Evolutionary conservation across 2,888 invertebrate species (phyloP), one percentile per base, ranked within the genome.

Genomic region (Drosophila yooni): DNA sequence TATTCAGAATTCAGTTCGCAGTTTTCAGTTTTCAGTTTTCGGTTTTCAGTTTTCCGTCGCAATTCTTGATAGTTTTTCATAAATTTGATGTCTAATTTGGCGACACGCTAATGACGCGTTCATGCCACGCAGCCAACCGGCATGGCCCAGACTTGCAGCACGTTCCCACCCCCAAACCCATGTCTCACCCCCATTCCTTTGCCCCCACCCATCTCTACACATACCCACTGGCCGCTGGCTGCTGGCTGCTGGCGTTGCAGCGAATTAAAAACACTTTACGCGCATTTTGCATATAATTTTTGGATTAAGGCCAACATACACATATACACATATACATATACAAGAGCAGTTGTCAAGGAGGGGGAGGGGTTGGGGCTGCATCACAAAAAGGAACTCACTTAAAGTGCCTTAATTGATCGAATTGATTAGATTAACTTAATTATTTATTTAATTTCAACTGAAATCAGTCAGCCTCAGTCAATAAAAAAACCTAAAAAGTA

Each of bases 251-350:
- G 18, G 58, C n/a, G 59, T 38, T 80, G 82, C 77, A 63, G 75
- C 87, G 80, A 83, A 83, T 83, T 82, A 83, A 87, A 83, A 84
- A 79, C 83, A 87, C 88, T 87, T 87, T 79, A 79, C 72, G 69
- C 76, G 73, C 79, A 79, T 75, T 79, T 86, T 78, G 80, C 84
- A 84, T 83, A 83, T 81, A 86, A 43, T 83, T 83, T 73, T 83
- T 83, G 87, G 83, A 87, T 57, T 80, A 48, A 64, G 75, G 83
- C 83, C 83, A 83, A 83, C 33, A 33, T 11, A 3, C 33, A 61
- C 66, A 51, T 43, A 58, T 58, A 59, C 64, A 21, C 66, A 51
- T 43, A 58, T 58, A 59, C 64, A 21, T 15, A 6, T 31, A 8
- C 15, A 25, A 46, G 15, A 4, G 25, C 15, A 8, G 1, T 2